Evolutionary conservation across 2,888 invertebrate genomes (phyloP).

Genomic region (Exephanes ischioxanthus): DNA sequence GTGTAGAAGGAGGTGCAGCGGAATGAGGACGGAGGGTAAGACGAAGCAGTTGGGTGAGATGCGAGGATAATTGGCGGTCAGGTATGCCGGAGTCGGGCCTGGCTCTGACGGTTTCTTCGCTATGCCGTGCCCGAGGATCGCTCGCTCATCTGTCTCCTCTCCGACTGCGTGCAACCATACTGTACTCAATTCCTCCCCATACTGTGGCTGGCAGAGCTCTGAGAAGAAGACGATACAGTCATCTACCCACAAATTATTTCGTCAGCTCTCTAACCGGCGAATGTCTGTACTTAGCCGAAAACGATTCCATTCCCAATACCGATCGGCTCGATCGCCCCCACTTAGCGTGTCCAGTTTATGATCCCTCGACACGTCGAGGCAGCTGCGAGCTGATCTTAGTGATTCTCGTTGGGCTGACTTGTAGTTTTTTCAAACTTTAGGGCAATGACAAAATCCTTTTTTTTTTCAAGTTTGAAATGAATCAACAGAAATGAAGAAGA

Average conservation of each 20-base stretch:
- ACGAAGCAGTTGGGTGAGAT: conserved; percentile 78
- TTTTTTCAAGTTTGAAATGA: too few relatives aligned
- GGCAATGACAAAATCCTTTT: background rate
- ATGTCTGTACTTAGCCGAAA: conserved; percentile 55
- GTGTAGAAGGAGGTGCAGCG: conserved; percentile 41
- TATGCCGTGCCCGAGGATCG: conserved; percentile 22
- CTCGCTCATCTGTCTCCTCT: background rate
- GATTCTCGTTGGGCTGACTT: background rate
- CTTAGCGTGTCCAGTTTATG: conserved; percentile 19
- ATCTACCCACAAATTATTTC: conserved; percentile 70
- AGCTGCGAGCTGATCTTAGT: conserved; percentile 13
- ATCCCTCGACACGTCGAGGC: conserved; percentile 2
- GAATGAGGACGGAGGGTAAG: conserved; percentile 48
- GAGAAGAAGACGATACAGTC: conserved; percentile 47
- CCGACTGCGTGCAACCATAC: conserved; percentile 13
- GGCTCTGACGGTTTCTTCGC: conserved; percentile 58
- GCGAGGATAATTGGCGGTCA: conserved; percentile 81
- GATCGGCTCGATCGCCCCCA: background rate
- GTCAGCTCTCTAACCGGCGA: conserved; percentile 67
- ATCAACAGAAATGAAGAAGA: too few relatives aligned
- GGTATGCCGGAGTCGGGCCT: conserved; percentile 73
- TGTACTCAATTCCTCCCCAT: conserved; percentile 35
- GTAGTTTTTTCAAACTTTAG: background rate
- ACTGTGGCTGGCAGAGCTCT: conserved; percentile 36
- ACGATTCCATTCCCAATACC: conserved; percentile 39